phyloP scores from a whole-genome alignment of 2,888 invertebrate species.

The Drosophila incognita region DNA sequence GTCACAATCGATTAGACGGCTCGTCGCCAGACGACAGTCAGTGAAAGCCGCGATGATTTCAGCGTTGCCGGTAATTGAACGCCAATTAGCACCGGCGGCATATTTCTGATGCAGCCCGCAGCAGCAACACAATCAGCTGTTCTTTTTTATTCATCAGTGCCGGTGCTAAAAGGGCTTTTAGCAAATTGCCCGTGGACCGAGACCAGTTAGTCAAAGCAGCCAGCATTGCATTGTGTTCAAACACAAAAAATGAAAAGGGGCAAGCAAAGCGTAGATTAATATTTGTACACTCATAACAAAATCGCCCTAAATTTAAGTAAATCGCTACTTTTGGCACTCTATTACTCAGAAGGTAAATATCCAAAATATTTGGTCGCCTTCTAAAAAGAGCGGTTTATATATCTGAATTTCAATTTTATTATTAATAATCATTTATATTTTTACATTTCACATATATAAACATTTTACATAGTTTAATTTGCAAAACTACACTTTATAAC shows the following conservation, averaged over 20 bases:
- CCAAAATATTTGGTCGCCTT: background rate
- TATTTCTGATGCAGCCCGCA: slow-evolving; percentile 31
- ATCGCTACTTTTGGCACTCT: background rate
- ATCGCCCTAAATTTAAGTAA: background rate
- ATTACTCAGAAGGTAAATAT: background rate
- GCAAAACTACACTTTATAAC: background rate
- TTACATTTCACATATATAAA: background rate
- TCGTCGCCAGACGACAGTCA: background rate
- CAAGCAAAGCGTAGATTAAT: background rate
- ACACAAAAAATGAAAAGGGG: background rate
- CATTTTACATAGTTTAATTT: background rate
- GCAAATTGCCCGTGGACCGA: slow-evolving; percentile 2
- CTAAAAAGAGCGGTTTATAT: background rate
- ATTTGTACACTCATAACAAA: background rate
- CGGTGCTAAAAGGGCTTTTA: slow-evolving; percentile 44
- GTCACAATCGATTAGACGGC: slow-evolving; percentile 39
- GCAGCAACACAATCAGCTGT: slow-evolving; percentile 4
- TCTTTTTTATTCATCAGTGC: slow-evolving; percentile 21
- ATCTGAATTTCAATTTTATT: background rate
- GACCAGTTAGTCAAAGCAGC: background rate
- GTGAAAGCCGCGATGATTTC: slow-evolving; percentile 42
- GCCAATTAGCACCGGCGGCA: slow-evolving; percentile 46
- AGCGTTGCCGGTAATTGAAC: slow-evolving; percentile 40
- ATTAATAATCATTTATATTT: background rate
- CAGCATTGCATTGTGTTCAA: background rate